Base-by-base conservation (phyloP, 2,113 vertebrate genomes). In the Argyrosomus japonicus region DNA sequence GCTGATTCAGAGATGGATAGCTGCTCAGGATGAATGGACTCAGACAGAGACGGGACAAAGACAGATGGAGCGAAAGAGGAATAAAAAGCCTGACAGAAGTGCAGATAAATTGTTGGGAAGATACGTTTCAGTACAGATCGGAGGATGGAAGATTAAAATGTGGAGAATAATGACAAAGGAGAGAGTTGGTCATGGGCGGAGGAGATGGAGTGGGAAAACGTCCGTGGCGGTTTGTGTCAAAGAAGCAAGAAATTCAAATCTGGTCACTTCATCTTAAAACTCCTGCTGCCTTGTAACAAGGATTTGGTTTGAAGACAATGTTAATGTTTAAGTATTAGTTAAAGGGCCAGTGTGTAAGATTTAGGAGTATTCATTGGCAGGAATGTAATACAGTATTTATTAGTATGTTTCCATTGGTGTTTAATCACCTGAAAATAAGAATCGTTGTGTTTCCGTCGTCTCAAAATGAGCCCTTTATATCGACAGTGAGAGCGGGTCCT, bases 1-100 rank as follows among this genome's bases (percentile, higher is more conserved):
- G 83, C 78, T 48, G 72, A 77, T 85, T 77, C 47, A 10, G 61
- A 53, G 74, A 68, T 53, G n/a, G 56, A 63, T 67, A 51, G 50
- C 54, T 43, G 62, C 54, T 54, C 54, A 8, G 61, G 15, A 56
- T 76, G 53, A 81, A 82, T 69, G 32, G 43, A 71, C 65, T 50
- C 69, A 54, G 63, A 75, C 50, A 11, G 29, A 53, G 73, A 76
- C 2, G 19, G 12, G 63, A 68, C 53, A 65, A 69, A 77, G 60
- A 63, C 73, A 8, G 36, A 77, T 69, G 18, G 47, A 43, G 36
- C 18, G 19, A 15, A 50, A 53, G 40, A 23, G 54, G 58, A 70
- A 36, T 19, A 29, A 50, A 68, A 43, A 23, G 23, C n/a, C 74
- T 21, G 36, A 57, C 67, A 18, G 60, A 65, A n/a, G 21, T 18